Evolutionary conservation across 1,140 invertebrate species (phyloP).

Genomic region (Zophobas morio): DNA sequence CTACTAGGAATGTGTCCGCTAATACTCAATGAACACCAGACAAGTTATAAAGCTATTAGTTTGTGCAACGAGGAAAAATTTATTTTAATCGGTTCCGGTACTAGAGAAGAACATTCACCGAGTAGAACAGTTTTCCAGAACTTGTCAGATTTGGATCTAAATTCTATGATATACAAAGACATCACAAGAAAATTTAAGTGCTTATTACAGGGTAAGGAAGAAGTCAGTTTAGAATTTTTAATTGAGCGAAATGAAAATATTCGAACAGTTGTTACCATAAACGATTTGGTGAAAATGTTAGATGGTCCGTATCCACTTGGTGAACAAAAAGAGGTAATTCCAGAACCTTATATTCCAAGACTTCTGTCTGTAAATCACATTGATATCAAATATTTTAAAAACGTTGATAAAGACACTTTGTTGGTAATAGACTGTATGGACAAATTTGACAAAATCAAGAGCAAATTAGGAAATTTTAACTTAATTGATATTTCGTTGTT

Average conservation of each 20-base stretch:
- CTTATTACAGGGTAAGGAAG: neutral
- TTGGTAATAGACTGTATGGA: neutral
- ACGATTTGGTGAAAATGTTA: neutral
- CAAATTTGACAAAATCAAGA: neutral
- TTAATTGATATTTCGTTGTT: neutral
- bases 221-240: neutral
- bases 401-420: neutral
- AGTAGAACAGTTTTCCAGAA: neutral
- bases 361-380: neutral
- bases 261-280: neutral
- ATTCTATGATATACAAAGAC: neutral
- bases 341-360: neutral
- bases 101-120: neutral
- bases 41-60: no score
- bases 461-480: neutral
- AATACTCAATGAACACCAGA: no score
- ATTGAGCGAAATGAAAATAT: neutral
- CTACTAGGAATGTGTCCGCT: no score
- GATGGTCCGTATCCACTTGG: neutral
- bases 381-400: neutral
- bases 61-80: neutral
- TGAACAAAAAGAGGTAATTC: neutral
- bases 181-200: neutral
- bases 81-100: neutral
- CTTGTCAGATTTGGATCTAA: neutral